Base-by-base conservation (phyloP, 2,797 vertebrate genomes). In the Leucoraja ocellata region DNA sequence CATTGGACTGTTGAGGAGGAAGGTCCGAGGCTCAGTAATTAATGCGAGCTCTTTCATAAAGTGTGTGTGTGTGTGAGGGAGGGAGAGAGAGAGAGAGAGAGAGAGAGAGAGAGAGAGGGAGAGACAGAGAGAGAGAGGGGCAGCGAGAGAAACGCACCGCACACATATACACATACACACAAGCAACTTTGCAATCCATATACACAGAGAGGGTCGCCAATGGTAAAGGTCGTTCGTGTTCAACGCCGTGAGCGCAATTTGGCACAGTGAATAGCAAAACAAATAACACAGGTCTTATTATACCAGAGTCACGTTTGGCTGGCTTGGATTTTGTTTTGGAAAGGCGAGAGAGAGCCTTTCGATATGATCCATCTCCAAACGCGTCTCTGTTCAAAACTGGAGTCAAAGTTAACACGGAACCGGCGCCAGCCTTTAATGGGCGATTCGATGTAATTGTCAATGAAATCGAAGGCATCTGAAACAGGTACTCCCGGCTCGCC, bases 1-100 rank as follows among this genome's bases (percentile, higher is more conserved):
- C 97, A 98, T 98, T 98, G 98, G 98, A 97, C 96, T 97, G 97
- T 97, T 97, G 96, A 96, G 97, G 97, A 97, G 98, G 97, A 97
- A 97, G 97, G 98, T 98, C 98, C 97, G 96, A 96, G 96, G 97
- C 97, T 97, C 96, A 95, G 96, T 97, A 97, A 97, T 98, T 96
- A 96, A 95, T 95, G 97, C 95, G 94, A 94, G 97, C 95, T 95
- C 95, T 95, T 68, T 68, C 84, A 68, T 68, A 32, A 36, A 36
- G 28, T 86, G 83, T 18, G 16, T 18, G 46, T 54, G 4, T 16
- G 65, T 11, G 16, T 11, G 16, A 1, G 16, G 0, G 16, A 0
- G 10, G 13, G 65, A 3, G 10, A 68, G 10, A 16, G 65, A 68
- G 65, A 68, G 65, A 68, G 65, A 16, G 80, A 46, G 54, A 25